These are phyloP conservation scores for Notarius lentiginosus DNA, from an alignment of 2,113 vertebrate genomes.

Conservation along the genomic window DNA sequence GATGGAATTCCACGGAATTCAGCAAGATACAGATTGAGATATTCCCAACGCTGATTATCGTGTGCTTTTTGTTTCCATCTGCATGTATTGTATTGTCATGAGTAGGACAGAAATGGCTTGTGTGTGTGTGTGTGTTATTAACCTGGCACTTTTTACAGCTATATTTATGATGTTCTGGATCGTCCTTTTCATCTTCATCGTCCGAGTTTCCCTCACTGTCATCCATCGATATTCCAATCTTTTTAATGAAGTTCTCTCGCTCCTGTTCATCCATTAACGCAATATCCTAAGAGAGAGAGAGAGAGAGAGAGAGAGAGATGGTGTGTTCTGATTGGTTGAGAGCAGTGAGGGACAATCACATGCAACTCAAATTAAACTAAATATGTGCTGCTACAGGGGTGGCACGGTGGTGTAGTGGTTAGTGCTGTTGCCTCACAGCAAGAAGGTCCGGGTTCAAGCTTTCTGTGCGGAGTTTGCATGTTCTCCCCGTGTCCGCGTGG, in stretches of 20 bases:
- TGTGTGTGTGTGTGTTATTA: constrained; percentile 14
- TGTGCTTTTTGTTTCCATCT: neutral
- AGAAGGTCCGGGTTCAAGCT: too few relatives aligned
- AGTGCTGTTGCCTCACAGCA: too few relatives aligned
- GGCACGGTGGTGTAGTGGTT: too few relatives aligned
- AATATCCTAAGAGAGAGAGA: constrained; percentile 81
- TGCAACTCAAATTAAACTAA: too few relatives aligned
- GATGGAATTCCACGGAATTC: neutral
- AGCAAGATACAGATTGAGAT: neutral
- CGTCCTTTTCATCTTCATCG: constrained; percentile 78
- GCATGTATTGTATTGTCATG: neutral
- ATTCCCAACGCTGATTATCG: neutral
- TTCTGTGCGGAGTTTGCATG: too few relatives aligned
- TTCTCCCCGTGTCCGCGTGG: too few relatives aligned
- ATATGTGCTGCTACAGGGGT: too few relatives aligned
- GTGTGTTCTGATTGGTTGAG: neutral
- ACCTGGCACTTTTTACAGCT: constrained; percentile 99
- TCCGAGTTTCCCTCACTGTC: constrained; percentile 88
- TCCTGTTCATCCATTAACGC: constrained; percentile 97
- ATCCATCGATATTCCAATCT: constrained; percentile 93
- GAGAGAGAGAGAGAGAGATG: neutral
- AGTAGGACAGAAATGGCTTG: neutral
- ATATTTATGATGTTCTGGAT: constrained; percentile 93
- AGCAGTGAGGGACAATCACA: neutral
- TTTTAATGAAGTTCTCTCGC: constrained; percentile 91